A percentile compares a stretch with the other conserved stretches of the same genome.
Conservation (phyloP, 2,888 invertebrate genomes). For the Sepioteuthis lessoniana region DNA sequence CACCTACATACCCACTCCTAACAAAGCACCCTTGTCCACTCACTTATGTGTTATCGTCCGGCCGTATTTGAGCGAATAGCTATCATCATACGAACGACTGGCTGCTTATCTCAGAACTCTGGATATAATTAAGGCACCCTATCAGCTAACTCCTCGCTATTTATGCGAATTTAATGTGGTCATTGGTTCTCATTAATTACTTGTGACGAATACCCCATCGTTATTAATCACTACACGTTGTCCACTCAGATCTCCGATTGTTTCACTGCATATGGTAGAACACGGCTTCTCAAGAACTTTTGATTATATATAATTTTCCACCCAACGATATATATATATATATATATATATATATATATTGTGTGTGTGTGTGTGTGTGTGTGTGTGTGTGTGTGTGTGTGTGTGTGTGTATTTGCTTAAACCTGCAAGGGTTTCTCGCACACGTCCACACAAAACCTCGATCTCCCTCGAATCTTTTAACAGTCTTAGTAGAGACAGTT, state of each 20-base stretch:
- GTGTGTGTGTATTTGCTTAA: too few species aligned
- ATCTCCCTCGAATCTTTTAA: too few species aligned
- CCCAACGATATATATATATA: too few species aligned
- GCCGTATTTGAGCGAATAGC: background rate
- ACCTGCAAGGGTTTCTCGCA: too few species aligned
- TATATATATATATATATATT: too few species aligned
- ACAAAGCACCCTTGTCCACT: background rate
- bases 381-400: too few species aligned
- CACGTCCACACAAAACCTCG: too few species aligned
- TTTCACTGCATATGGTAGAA: background rate
- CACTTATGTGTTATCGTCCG: background rate
- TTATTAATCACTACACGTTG: background rate
- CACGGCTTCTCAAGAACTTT: background rate
- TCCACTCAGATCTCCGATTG: background rate
- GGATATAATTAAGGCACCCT: background rate
- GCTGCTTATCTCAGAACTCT: background rate
- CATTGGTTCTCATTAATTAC: background rate
- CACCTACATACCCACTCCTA: too few species aligned
- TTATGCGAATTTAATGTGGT: slow-evolving; percentile 18
- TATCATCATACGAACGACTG: background rate
- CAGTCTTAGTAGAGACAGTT: too few species aligned
- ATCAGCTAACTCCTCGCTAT: background rate
- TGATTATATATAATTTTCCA: background rate
- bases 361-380: too few species aligned
- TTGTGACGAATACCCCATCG: background rate